Evolutionary conservation across 1,140 invertebrate species (phyloP).

Genomic region (Episyrphus balteatus): DNA sequence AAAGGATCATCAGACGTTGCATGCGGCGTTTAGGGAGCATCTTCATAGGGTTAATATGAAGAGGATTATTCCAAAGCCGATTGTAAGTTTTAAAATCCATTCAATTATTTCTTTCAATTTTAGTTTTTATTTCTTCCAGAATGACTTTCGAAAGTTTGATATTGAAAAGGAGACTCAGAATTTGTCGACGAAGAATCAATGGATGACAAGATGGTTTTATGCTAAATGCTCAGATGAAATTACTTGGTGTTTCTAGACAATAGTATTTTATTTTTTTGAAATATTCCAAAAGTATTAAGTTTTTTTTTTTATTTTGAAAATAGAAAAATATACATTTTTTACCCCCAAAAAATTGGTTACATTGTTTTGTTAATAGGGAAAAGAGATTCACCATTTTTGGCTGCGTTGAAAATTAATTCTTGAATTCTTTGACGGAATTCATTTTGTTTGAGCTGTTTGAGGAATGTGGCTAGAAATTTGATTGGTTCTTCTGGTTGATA

Average conservation of each 20-base stretch:
- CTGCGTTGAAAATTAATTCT: no score
- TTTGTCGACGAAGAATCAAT: slow-evolving; percentile 17
- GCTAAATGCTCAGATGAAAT: slow-evolving; percentile 24
- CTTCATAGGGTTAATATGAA: slow-evolving; percentile 64
- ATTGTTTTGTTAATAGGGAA: no score
- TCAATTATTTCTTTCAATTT: neutral
- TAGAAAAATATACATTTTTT: no score
- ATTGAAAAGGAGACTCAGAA: slow-evolving; percentile 15
- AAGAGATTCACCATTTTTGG: no score
- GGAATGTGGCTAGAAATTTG: no score
- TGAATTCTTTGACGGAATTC: no score
- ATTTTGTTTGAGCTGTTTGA: no score
- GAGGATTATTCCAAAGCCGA: slow-evolving; percentile 65
- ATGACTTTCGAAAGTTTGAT: slow-evolving; percentile 7
- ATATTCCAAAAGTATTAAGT: no score
- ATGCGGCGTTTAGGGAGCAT: slow-evolving; percentile 67
- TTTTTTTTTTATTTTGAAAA: no score
- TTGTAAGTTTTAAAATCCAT: slow-evolving; percentile 43
- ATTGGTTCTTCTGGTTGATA: no score
- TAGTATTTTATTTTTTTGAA: no score
- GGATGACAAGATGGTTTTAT: slow-evolving; percentile 27
- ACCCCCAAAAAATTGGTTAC: no score
- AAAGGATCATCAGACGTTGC: slow-evolving; percentile 44
- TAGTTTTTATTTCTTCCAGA: slow-evolving; percentile 9
- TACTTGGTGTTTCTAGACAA: slow-evolving; percentile 19